Conservation (phyloP, 2,888 invertebrate genomes). For the Cacoxenus indagator region DNA sequence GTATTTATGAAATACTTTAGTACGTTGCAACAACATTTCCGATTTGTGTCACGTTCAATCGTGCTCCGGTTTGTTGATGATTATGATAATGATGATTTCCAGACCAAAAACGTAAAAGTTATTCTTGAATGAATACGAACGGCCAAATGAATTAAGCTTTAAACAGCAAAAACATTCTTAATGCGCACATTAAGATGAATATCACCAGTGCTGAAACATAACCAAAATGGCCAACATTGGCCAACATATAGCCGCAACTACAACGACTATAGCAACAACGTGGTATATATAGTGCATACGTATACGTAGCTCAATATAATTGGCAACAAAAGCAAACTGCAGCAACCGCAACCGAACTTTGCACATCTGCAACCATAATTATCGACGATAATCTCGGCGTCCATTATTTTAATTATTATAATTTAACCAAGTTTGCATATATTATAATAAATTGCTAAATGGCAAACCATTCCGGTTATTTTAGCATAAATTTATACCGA, state of each 20-base stretch:
- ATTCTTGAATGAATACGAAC: neutral
- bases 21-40: slow-evolving; percentile 13
- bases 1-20: slow-evolving; percentile 29
- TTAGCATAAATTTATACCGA: slow-evolving; percentile 52
- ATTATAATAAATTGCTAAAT: slow-evolving; percentile 60
- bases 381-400: slow-evolving; percentile 57
- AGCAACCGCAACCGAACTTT: slow-evolving; percentile 29
- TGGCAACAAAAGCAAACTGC: too few species aligned
- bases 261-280: neutral
- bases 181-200: slow-evolving; percentile 11
- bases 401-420: slow-evolving; percentile 64
- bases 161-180: neutral
- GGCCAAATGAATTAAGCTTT: neutral
- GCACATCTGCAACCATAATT: slow-evolving; percentile 51
- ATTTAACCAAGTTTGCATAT: slow-evolving; percentile 57
- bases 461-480: slow-evolving; percentile 45
- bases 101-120: neutral
- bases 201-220: slow-evolving; percentile 8
- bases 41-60: slow-evolving; percentile 4
- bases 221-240: neutral
- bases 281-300: too few species aligned
- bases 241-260: slow-evolving; percentile 10
- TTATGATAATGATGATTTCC: neutral
- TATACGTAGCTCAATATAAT: too few species aligned
- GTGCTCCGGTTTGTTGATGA: neutral